phyloP scores from a whole-genome alignment of 2,888 invertebrate genomes.

The Empis stercorea region DNA sequence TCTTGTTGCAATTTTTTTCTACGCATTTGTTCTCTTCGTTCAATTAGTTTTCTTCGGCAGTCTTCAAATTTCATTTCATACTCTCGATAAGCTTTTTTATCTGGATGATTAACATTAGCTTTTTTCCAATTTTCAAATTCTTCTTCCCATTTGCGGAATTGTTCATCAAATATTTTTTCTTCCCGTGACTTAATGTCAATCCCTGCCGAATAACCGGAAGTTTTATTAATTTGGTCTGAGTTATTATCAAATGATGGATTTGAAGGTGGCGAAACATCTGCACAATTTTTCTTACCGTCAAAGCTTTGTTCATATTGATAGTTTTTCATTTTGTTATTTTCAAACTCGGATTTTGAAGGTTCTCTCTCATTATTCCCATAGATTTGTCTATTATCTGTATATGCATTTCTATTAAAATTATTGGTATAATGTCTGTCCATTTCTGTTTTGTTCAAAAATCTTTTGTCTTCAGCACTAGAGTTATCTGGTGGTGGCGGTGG shows the following conservation, averaged over 20 bases:
- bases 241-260: no score
- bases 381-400: no score
- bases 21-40: conserved; percentile 71
- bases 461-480: no score
- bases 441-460: no score
- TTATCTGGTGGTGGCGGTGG: conserved; percentile 8
- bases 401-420: no score
- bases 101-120: conserved; percentile 84
- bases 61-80: conserved; percentile 83
- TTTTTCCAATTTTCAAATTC: conserved; percentile 86
- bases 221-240: no score
- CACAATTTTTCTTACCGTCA: background rate
- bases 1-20: conserved; percentile 34
- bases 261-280: no score
- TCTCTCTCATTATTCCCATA: background rate
- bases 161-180: conserved; percentile 74
- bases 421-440: no score
- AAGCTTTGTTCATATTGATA: background rate
- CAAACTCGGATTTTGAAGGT: background rate
- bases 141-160: conserved; percentile 83
- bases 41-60: conserved; percentile 64
- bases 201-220: no score
- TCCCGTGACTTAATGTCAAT: conserved; percentile 31
- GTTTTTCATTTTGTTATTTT: conserved; percentile 2
- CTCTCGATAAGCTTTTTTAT: conserved; percentile 69